Evolutionary conservation across 2,888 invertebrate genomes (phyloP).

Genomic region (Embidobia sp.): DNA sequence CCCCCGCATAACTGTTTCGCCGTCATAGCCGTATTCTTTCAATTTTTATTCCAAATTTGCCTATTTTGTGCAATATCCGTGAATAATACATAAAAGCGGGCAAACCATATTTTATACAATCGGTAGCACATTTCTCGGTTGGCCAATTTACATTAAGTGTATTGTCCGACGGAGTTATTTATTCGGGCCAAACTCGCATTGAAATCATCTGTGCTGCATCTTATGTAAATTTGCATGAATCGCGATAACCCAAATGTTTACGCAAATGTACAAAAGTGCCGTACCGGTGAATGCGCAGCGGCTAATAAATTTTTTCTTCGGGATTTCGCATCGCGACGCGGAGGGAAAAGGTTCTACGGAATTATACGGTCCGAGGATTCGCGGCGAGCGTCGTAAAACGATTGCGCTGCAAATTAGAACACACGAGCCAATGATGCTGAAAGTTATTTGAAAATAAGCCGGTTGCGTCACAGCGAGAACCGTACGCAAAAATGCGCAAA

Average conservation of each 20-base stretch:
- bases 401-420: slow-evolving; percentile 41
- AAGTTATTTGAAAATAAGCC: slow-evolving; percentile 52
- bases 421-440: slow-evolving; percentile 57
- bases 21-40: too few relatives aligned
- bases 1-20: slow-evolving; percentile 25
- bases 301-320: too few relatives aligned
- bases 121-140: slow-evolving; percentile 14
- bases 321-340: neutral
- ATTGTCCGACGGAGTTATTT: slow-evolving; percentile 38
- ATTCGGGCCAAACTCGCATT: slow-evolving; percentile 18
- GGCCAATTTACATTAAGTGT: slow-evolving; percentile 36
- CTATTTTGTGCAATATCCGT: slow-evolving; percentile 3
- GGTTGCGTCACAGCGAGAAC: slow-evolving; percentile 18
- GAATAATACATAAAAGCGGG: slow-evolving; percentile 47
- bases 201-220: slow-evolving; percentile 29
- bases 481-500: slow-evolving; percentile 29
- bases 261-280: slow-evolving; percentile 19
- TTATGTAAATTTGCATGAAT: slow-evolving; percentile 19
- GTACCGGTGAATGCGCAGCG: too few relatives aligned
- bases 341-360: neutral
- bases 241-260: slow-evolving; percentile 38
- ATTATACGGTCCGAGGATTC: slow-evolving; percentile 24
- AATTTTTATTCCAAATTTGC: slow-evolving; percentile 3
- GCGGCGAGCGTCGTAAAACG: slow-evolving; percentile 19
- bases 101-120: slow-evolving; percentile 43